phyloP scores from a whole-genome alignment of 2,888 invertebrate genomes.

The Salpingus planirostris region DNA sequence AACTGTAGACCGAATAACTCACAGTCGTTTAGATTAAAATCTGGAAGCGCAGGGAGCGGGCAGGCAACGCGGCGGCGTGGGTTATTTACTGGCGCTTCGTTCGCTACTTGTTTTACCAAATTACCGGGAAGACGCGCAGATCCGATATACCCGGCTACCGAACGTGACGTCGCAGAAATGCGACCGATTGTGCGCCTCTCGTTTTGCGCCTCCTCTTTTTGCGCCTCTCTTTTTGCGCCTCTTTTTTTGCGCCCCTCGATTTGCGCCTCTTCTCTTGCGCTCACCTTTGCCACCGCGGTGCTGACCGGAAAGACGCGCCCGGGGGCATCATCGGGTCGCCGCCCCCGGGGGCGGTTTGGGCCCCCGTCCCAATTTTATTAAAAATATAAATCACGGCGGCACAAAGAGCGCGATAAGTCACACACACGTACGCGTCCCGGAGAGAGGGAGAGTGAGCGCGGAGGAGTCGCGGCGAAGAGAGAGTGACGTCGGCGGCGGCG shows the following conservation, averaged over 20 bases:
- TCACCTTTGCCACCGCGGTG: too few species aligned
- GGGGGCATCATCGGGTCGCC: too few species aligned
- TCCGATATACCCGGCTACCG: conserved; percentile 31
- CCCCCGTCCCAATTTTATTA: conserved; percentile 16
- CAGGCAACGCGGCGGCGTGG: conserved; percentile 16
- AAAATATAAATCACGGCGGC: conserved; percentile 54
- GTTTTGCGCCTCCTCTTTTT: too few species aligned
- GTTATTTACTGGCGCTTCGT: conserved; percentile 32
- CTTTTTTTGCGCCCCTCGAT: too few species aligned
- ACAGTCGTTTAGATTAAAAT: conserved; percentile 39
- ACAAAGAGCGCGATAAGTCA: conserved; percentile 46
- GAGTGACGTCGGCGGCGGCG: conserved; percentile 9
- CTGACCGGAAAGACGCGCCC: too few species aligned
- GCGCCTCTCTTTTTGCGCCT: too few species aligned
- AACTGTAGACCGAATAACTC: conserved; percentile 37
- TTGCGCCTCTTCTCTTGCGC: too few species aligned
- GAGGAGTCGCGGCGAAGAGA: conserved; percentile 5
- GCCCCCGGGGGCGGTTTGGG: too few species aligned
- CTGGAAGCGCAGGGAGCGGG: conserved; percentile 20
- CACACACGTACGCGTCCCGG: conserved; percentile 16
- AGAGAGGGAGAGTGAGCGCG: conserved; percentile 9
- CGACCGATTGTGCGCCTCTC: conserved; percentile 27
- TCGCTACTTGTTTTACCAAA: conserved; percentile 40
- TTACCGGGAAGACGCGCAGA: conserved; percentile 35
- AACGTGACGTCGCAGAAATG: conserved; percentile 34